Conservation (phyloP, 2,797 vertebrate species). For the Takifugu ocellatus region DNA sequence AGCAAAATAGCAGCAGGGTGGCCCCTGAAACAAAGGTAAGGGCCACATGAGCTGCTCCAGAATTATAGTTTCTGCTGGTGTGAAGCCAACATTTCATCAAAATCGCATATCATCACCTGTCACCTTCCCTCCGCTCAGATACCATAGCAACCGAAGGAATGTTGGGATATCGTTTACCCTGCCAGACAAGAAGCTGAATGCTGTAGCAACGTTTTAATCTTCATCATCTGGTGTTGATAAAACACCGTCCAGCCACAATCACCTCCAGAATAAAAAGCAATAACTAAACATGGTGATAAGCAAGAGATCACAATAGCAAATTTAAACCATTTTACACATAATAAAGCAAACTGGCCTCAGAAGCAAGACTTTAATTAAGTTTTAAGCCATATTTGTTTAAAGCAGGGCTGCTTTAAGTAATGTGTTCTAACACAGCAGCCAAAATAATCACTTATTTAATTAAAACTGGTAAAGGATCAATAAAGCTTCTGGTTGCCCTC, state of each 20-base stretch:
- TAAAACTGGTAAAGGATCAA: conserved; percentile 55
- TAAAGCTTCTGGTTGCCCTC: conserved; percentile 51
- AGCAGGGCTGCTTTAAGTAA: conserved; percentile 35
- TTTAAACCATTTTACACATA: not conserved
- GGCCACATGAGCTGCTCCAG: not conserved
- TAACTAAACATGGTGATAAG: not conserved
- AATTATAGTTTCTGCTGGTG: not conserved
- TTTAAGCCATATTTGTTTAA: conserved; percentile 3
- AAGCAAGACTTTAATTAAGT: conserved; percentile 15
- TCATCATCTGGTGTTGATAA: no score
- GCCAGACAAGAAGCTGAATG: no score
- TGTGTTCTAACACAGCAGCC: conserved; percentile 29
- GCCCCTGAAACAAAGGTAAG: no score
- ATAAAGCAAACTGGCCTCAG: conserved; percentile 8
- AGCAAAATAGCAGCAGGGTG: no score
- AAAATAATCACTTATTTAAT: conserved; percentile 60
- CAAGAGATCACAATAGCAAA: not conserved
- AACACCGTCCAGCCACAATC: no score
- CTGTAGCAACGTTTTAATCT: no score
- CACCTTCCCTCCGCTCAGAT: not conserved
- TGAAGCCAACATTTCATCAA: not conserved
- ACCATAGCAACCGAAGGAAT: no score
- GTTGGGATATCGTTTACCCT: no score
- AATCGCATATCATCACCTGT: not conserved
- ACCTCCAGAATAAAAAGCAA: not conserved